These are phyloP conservation scores for Helleia helle DNA, from an alignment of 2,888 invertebrate genomes.

Conservation along the genomic window DNA sequence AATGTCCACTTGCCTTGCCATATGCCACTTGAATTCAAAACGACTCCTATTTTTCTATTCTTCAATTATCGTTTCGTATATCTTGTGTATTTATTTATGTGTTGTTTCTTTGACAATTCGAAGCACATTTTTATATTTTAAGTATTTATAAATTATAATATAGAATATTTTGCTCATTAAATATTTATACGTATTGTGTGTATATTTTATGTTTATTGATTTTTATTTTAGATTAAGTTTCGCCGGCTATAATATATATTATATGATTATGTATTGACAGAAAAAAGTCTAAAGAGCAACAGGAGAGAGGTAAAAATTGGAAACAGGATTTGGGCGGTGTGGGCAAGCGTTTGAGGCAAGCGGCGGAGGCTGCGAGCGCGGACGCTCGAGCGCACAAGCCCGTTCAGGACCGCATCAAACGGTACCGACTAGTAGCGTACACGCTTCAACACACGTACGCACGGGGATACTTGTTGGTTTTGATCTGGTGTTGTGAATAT, in stretches of 20 bases:
- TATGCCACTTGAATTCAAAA: no score
- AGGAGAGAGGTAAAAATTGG: conserved; percentile 36
- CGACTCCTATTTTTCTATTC: no score
- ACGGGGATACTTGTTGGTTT: no score
- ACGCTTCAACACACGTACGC: conserved; percentile 9
- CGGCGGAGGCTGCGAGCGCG: conserved; percentile 49
- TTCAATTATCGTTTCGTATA: no score
- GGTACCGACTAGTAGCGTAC: conserved; percentile 39
- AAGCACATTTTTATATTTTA: no score
- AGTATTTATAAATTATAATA: no score
- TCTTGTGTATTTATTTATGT: no score
- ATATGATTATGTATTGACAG: conserved; percentile 38
- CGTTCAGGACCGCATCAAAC: conserved; percentile 57
- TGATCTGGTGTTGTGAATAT: no score
- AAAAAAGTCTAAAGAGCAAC: conserved; percentile 59
- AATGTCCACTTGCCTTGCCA: no score
- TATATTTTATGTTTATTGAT: not conserved
- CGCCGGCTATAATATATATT: not conserved
- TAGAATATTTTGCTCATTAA: no score
- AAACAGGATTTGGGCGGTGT: conserved; percentile 50
- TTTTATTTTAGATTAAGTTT: not conserved
- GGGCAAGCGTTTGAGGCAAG: conserved; percentile 48
- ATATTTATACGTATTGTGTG: no score
- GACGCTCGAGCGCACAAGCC: conserved; percentile 38
- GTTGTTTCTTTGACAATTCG: no score